These are phyloP conservation scores for Ligdia adustata DNA, from an alignment of 2,888 invertebrate species.

Conservation along the genomic window DNA sequence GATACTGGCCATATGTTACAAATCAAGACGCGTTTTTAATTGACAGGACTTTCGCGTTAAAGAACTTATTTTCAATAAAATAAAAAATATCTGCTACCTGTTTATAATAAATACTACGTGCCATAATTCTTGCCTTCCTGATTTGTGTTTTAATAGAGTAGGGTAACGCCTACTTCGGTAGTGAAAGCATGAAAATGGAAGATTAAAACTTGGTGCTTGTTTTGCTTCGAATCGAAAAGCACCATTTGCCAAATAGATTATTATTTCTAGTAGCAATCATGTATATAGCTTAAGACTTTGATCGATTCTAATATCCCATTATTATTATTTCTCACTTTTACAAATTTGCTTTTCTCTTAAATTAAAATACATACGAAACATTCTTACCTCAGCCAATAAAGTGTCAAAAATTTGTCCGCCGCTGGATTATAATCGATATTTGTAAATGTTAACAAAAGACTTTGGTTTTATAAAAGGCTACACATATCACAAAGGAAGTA, in stretches of 20 bases:
- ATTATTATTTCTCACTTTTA: no score
- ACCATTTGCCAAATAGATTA: slow-evolving; percentile 18
- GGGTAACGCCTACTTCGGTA: no score
- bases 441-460: not conserved
- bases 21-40: no score
- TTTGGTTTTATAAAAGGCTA: slow-evolving; percentile 10
- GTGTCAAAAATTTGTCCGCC: slow-evolving; percentile 2
- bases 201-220: slow-evolving; percentile 16
- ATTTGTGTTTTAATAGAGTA: not conserved
- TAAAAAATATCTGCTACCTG: not conserved
- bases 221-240: slow-evolving; percentile 10
- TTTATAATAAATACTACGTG: not conserved
- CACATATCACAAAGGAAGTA: slow-evolving; percentile 36
- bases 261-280: not conserved
- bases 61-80: no score
- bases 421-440: not conserved
- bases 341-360: no score
- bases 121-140: slow-evolving; percentile 6
- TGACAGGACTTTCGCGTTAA: no score
- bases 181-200: no score
- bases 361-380: no score
- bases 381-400: slow-evolving; percentile 4
- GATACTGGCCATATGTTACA: no score
- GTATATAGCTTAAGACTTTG: no score
- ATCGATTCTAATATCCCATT: no score